phyloP scores from a whole-genome alignment of 2,797 vertebrate genomes.

The Sebastes steindachneri region DNA sequence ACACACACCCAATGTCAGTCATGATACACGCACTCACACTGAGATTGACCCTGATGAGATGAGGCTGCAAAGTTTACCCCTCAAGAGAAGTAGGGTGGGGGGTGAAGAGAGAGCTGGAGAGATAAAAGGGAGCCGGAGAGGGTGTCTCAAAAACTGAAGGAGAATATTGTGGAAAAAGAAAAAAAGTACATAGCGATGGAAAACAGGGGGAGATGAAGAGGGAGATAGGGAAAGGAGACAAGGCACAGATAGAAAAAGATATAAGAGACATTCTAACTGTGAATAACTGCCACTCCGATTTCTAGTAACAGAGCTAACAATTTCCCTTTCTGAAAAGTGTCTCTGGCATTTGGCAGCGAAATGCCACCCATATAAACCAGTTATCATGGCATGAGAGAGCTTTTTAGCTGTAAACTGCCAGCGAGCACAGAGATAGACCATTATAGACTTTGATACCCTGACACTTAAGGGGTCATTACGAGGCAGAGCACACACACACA shows the following conservation, averaged over 20 bases:
- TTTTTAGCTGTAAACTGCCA: conserved; percentile 62
- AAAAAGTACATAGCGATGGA: conserved; percentile 16
- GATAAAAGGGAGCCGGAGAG: not conserved
- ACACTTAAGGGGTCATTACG: conserved; percentile 71
- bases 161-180: not conserved
- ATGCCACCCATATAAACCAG: conserved; percentile 66
- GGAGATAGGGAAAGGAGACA: conserved; percentile 3
- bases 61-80: conserved; percentile 36
- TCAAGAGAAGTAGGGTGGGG: not conserved
- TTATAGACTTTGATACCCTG: conserved; percentile 67
- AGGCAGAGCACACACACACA: conserved; percentile 19
- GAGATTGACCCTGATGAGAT: conserved; percentile 33
- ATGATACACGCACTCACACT: conserved; percentile 7
- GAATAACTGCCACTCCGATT: conserved; percentile 56
- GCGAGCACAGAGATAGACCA: conserved; percentile 50
- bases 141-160: not conserved
- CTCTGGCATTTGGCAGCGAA: conserved; percentile 63
- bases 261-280: conserved; percentile 27
- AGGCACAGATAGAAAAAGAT: conserved; percentile 9
- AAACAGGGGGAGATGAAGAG: conserved; percentile 7
- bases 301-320: conserved; percentile 53
- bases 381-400: conserved; percentile 65
- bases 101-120: not conserved
- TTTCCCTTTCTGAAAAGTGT: conserved; percentile 59
- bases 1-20: not conserved